These are phyloP conservation scores for Trachelus iudaicus DNA, from an alignment of 2,888 invertebrate genomes.

Conservation along the genomic window DNA sequence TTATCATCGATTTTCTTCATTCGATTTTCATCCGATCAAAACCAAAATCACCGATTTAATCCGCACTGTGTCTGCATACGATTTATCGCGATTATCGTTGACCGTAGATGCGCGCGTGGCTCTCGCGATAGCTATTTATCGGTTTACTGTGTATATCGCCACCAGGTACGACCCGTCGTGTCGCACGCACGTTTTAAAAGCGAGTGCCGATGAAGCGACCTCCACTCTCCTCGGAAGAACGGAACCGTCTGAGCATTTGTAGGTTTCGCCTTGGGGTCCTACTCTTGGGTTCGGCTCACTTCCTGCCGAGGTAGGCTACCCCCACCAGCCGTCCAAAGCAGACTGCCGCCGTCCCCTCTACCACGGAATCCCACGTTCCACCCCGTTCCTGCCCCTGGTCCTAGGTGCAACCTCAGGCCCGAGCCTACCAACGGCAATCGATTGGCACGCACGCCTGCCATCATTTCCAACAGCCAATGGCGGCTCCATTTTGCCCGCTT, in stretches of 20 bases:
- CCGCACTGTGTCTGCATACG: background rate
- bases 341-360: slow-evolving; percentile 21
- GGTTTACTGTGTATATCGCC: background rate
- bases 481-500: slow-evolving; percentile 25
- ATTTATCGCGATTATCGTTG: background rate
- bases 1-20: no score
- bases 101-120: background rate
- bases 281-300: slow-evolving; percentile 63
- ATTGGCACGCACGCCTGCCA: slow-evolving; percentile 64
- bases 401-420: slow-evolving; percentile 28
- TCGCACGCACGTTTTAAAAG: slow-evolving; percentile 26
- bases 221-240: slow-evolving; percentile 61
- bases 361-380: slow-evolving; percentile 21
- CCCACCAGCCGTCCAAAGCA: slow-evolving; percentile 30
- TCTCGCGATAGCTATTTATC: background rate
- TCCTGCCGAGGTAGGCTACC: slow-evolving; percentile 62
- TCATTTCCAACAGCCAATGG: slow-evolving; percentile 60
- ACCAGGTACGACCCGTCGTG: background rate
- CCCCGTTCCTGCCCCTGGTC: slow-evolving; percentile 20
- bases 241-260: slow-evolving; percentile 57
- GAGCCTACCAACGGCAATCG: slow-evolving; percentile 55
- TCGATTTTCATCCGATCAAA: background rate
- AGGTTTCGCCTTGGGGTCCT: slow-evolving; percentile 45
- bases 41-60: background rate
- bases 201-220: slow-evolving; percentile 64